Base-by-base conservation (phyloP, 2,888 invertebrate genomes). In the Creontiades dilutus region DNA sequence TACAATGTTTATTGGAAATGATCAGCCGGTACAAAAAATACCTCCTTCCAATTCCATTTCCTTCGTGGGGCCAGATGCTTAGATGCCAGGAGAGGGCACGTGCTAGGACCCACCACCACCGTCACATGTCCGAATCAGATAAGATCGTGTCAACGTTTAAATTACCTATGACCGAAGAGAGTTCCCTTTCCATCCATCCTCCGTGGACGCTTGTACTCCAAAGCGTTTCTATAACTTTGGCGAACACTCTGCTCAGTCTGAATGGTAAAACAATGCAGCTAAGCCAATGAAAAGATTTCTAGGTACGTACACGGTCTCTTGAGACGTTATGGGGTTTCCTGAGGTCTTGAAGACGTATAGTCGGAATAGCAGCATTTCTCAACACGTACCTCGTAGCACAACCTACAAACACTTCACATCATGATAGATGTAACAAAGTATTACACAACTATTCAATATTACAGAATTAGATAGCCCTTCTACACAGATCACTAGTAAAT, bases 91-190 rank as follows among this genome's bases (percentile, higher is more conserved):
- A 12, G 11, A 12, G 14, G 47, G 16, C 78, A 78, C 78, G 78
- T 78, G 78, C 78, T 12, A 14, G 3, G 16, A 5, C 28, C 11
- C 28, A 5, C 28, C 11, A 9, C 27, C 16, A 1, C 28, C 46
- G 4, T 16, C 37, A 27, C 37, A 37, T 75, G 19, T n/a, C n/a
- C 46, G 16, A 16, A 47, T 78, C 46, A 9, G 78, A 78, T 78
- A 78, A 78, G 37, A 78, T 46, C 19, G 78, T 78, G 78, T 78
- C 78, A 78, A 46, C 78, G 37, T 78, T 78, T 78, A n/a, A 37
- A 37, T 78, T 78, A 78, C 5, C 9, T 46, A 37, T n/a, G 37
- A 28, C 16, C 16, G 46, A 47, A 47, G 28, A 16, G 47, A 11
- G 7, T 46, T 9, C 78, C 16, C 46, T 23, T 11, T 68, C 23